phyloP scores from a whole-genome alignment of 37 sponge, comb jelly and placozoan genomes.

The Mnemiopsis leidyi region DNA sequence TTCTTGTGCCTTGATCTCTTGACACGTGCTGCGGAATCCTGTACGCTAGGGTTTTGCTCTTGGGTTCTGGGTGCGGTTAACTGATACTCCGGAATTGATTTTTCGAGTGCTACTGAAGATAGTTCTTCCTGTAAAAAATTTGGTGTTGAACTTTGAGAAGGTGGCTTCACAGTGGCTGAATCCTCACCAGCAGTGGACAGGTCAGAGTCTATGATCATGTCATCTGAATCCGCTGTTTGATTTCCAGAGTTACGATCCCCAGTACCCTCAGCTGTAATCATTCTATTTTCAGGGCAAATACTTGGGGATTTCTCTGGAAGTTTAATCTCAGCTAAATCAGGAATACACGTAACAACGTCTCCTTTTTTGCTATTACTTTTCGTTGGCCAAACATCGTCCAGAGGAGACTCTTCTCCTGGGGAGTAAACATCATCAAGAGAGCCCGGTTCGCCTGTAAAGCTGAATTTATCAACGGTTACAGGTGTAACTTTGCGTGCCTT shows the following conservation, averaged over 20 bases:
- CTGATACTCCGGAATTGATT: background rate
- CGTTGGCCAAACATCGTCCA: constrained; percentile 55
- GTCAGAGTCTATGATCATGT: constrained; percentile 27
- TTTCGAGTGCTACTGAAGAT: background rate
- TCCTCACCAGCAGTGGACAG: background rate
- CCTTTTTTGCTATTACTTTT: background rate
- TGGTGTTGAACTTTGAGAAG: constrained; percentile 57
- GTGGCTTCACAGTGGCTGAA: background rate
- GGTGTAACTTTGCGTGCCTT: no score
- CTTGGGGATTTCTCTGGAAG: no score
- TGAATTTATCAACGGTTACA: no score
- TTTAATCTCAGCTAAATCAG: background rate
- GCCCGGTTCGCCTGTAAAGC: background rate
- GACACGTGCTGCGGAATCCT: no score
- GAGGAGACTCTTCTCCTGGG: constrained; percentile 12
- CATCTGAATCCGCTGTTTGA: background rate
- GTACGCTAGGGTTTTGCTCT: background rate
- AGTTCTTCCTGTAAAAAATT: background rate
- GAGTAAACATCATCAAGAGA: constrained; percentile 48
- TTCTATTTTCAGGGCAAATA: no score
- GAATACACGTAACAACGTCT: background rate
- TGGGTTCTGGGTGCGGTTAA: background rate
- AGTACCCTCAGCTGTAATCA: background rate
- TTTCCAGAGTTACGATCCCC: background rate
- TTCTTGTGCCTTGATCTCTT: background rate